phyloP scores from a whole-genome alignment of 2,888 invertebrate species.

The Phoenoteleia sp. region DNA sequence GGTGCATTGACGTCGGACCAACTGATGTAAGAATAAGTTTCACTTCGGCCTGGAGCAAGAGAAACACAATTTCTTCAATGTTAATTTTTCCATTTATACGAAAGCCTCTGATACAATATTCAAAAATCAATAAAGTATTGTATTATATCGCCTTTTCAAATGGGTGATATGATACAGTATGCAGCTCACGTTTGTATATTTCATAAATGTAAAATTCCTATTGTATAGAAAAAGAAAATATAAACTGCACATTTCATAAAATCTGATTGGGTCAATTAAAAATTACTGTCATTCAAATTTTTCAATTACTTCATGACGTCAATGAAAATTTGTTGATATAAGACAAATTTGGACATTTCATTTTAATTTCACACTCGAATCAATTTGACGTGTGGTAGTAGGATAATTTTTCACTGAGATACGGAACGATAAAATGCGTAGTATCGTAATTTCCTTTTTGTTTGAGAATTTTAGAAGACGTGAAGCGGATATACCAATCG shows the following conservation, averaged over 20 bases:
- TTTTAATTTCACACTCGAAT: neutral
- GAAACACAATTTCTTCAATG: neutral
- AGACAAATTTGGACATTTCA: too few species aligned
- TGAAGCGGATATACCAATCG: conserved; percentile 29
- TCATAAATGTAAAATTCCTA: neutral
- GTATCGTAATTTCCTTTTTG: conserved; percentile 13
- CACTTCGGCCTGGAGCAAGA: neutral
- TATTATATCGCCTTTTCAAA: neutral
- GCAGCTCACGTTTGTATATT: neutral
- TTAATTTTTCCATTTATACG: neutral
- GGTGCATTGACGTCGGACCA: neutral
- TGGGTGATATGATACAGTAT: too few species aligned
- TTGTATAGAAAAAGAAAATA: too few species aligned
- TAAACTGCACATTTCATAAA: too few species aligned
- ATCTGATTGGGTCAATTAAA: too few species aligned
- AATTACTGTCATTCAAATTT: too few species aligned
- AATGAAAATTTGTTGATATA: too few species aligned
- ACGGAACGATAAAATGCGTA: neutral
- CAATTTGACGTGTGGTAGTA: neutral
- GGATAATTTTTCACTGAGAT: neutral
- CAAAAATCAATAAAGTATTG: neutral
- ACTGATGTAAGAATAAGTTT: neutral
- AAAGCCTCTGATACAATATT: neutral
- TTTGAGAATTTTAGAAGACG: conserved; percentile 8
- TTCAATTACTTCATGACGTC: too few species aligned